Percentiles rank a stretch among this genome's conserved stretches.
phyloP scores from a whole-genome alignment of 2,797 vertebrate genomes.

The Aselliscus stoliczkanus region DNA sequence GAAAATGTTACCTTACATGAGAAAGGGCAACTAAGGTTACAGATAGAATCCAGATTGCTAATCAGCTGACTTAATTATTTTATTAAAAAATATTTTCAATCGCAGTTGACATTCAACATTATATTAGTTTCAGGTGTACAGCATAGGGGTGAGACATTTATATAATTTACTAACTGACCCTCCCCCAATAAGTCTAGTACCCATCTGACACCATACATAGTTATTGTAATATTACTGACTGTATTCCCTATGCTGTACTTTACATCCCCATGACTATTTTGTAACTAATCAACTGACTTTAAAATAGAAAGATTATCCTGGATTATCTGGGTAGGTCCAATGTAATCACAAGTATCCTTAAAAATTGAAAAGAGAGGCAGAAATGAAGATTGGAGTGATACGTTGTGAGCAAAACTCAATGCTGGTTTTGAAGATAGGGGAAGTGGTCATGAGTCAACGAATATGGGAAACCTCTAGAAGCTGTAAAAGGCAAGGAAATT shows the following conservation, averaged over 20 bases:
- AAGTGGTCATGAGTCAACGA: not conserved
- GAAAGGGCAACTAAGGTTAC: not conserved
- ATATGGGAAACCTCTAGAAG: not conserved
- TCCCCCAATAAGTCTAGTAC: not conserved
- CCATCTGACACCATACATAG: not conserved
- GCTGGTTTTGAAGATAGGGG: not conserved
- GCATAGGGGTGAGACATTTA: not conserved
- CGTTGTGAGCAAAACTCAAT: not conserved
- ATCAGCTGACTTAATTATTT: not conserved
- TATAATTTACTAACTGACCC: not conserved
- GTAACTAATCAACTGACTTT: not conserved
- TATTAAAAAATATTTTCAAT: not conserved
- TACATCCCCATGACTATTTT: not conserved
- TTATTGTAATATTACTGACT: not conserved
- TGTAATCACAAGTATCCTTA: not conserved
- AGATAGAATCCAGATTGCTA: not conserved
- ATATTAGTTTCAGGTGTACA: not conserved
- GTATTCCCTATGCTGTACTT: not conserved
- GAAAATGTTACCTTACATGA: not conserved
- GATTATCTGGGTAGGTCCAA: not conserved
- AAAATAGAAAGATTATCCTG: not conserved
- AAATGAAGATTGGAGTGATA: not conserved
- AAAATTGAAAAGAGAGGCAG: not conserved
- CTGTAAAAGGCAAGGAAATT: not conserved
- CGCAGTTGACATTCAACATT: not conserved